These are phyloP conservation scores for Crotalus horridus DNA, from an alignment of 2,113 vertebrate genomes.

Conservation along the genomic window DNA sequence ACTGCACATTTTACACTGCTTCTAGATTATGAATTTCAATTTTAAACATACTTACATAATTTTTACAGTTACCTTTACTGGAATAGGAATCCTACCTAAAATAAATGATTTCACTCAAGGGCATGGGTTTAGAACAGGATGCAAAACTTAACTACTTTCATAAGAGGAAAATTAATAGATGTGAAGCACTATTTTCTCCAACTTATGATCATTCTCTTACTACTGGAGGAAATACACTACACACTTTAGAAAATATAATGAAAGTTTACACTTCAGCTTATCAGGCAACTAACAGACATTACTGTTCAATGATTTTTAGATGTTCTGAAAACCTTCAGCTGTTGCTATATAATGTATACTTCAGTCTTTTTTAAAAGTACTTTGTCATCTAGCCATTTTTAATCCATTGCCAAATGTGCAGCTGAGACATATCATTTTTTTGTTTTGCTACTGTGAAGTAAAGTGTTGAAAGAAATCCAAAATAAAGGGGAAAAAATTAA, in stretches of 20 bases:
- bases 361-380: conserved; percentile 66
- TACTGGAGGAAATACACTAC: conserved; percentile 23
- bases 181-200: conserved; percentile 1
- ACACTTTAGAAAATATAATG: conserved; percentile 54
- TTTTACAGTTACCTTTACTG: neutral
- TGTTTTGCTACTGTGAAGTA: conserved; percentile 81
- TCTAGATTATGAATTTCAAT: neutral
- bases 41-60: neutral
- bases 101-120: neutral
- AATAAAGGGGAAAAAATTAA: conserved; percentile 79
- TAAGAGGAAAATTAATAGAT: conserved; percentile 27
- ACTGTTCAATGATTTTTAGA: conserved; percentile 61
- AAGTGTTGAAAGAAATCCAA: conserved; percentile 81
- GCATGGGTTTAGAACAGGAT: neutral
- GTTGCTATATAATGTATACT: conserved; percentile 62
- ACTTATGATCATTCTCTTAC: conserved; percentile 34
- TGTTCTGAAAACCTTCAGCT: conserved; percentile 74
- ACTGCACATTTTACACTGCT: neutral
- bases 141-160: conserved; percentile 10
- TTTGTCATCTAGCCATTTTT: conserved; percentile 69
- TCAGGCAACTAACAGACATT: conserved; percentile 71
- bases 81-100: neutral
- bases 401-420: conserved; percentile 74
- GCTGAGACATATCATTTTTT: conserved; percentile 72
- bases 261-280: conserved; percentile 72